These are phyloP conservation scores for Arbacia lixula DNA, from an alignment of 53 echinoderm and acorn worm species.

Conservation along the genomic window DNA sequence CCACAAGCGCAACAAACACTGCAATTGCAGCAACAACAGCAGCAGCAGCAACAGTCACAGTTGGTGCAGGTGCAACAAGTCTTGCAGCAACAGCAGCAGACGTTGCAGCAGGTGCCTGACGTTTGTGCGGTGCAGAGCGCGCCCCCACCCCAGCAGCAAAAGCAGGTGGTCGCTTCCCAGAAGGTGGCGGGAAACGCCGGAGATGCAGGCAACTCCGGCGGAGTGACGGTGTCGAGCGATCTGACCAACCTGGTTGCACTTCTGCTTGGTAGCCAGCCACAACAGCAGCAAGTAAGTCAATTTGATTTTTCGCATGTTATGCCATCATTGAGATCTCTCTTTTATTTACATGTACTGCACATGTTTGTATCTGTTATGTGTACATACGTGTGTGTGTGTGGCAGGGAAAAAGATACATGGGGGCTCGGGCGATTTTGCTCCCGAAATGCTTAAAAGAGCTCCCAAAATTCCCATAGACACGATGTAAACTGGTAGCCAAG, in stretches of 20 bases:
- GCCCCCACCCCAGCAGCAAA: constrained; percentile 3
- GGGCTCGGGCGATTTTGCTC: no score
- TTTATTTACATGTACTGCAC: no score
- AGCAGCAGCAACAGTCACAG: constrained; percentile 28
- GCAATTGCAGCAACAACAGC: constrained; percentile 6
- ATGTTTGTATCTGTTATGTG: no score
- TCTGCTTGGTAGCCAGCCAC: constrained; percentile 32
- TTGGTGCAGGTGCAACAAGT: constrained; percentile 17
- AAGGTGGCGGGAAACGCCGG: background rate
- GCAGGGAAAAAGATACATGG: no score
- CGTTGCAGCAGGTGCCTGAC: constrained; percentile 37
- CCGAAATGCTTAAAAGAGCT: no score
- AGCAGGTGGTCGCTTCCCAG: background rate
- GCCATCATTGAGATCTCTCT: no score
- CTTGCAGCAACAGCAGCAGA: constrained; percentile 10
- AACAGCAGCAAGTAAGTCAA: constrained; percentile 34
- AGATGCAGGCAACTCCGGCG: background rate
- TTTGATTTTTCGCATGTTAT: no score
- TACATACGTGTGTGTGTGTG: no score
- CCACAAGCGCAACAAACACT: constrained; percentile 16
- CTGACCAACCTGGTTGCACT: constrained; percentile 47
- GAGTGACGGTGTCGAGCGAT: constrained; percentile 16
- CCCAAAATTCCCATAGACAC: no score
- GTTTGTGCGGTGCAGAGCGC: constrained; percentile 2
- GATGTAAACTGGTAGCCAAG: no score